Base-by-base conservation (phyloP, 2,797 vertebrate species). In the Leuciscus waleckii region DNA sequence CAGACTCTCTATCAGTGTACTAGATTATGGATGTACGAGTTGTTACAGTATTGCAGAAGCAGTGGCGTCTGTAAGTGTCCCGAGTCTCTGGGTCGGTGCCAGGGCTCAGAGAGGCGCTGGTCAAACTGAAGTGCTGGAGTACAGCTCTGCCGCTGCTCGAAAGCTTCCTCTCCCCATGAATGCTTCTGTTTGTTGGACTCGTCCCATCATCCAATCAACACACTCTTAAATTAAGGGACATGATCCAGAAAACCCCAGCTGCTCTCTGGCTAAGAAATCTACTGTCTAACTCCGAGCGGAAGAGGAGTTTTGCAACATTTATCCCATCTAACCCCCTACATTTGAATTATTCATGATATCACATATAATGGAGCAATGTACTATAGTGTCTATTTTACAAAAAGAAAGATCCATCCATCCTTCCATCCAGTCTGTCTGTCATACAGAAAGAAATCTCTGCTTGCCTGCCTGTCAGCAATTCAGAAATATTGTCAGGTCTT, bases 131-230 rank as follows among this genome's bases (percentile, higher is more conserved):
- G 79, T 77, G 73, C 37, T 35, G 46, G 71, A 82, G 80, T 82
- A 54, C 11, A 32, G 29, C 67, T 35, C 46, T 41, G 79, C 37
- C 46, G 63, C 79, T 41, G 32, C 76, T 74, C 69, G 11, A 80
- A 69, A 80, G 77, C 67, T 73, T 73, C 69, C 68, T 74, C 77
- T 73, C 17, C 23, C 16, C 16, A 23, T 85, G 68, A 85, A 85
- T 80, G 77, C 76, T 49, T 37, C 83, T 80, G 56, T 73, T 85
- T 85, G 83, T 85, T 85, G 68, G 68, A 78, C 41, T 54, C n/a
- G 13, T 69, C 71, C 79, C 74, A 82, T 82, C 80, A 56, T 46
- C 16, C 32, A 73, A 80, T 71, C 76, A 80, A 69, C 54, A 39
- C n/a, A 74, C 78, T 81, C 79, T 75, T 78, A 76, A 82, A 75